Conservation (phyloP, 2,888 invertebrate genomes). For the Octodonta nipae region DNA sequence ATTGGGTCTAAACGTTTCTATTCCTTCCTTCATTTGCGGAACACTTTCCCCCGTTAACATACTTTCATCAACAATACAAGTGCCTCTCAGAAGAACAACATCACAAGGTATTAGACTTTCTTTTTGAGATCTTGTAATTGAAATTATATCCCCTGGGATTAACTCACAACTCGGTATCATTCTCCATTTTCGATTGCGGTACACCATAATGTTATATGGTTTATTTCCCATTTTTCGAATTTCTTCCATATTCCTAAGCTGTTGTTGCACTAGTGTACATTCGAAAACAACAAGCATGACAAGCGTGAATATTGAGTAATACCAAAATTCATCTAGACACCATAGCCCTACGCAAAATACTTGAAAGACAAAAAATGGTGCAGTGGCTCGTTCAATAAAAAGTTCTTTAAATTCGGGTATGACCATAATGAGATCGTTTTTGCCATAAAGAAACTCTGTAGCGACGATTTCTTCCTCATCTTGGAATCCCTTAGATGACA, state of each 20-base stretch:
- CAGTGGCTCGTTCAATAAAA: constrained; percentile 94
- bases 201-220: constrained; percentile 81
- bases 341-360: constrained; percentile 96
- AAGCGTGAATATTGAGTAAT: constrained; percentile 91
- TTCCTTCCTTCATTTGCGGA: constrained; percentile 97
- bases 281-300: constrained; percentile 94
- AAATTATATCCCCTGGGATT: constrained; percentile 92
- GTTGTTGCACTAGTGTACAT: constrained; percentile 95
- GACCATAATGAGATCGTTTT: constrained; percentile 76
- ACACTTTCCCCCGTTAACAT: constrained; percentile 99
- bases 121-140: constrained; percentile 75
- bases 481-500: constrained; percentile 74
- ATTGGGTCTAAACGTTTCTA: constrained; percentile 57
- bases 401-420: constrained; percentile 94
- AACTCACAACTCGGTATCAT: constrained; percentile 74
- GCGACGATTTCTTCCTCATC: constrained; percentile 65
- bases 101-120: constrained; percentile 95
- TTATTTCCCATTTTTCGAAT: constrained; percentile 99
- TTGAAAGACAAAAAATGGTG: constrained; percentile 99
- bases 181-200: constrained; percentile 83
- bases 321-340: constrained; percentile 99
- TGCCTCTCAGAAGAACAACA: constrained; percentile 80
- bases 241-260: constrained; percentile 93
- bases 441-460: constrained; percentile 74
- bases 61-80: constrained; percentile 97